phyloP scores from a whole-genome alignment of 1,140 invertebrate genomes.

The Neuroterus valhalla region DNA sequence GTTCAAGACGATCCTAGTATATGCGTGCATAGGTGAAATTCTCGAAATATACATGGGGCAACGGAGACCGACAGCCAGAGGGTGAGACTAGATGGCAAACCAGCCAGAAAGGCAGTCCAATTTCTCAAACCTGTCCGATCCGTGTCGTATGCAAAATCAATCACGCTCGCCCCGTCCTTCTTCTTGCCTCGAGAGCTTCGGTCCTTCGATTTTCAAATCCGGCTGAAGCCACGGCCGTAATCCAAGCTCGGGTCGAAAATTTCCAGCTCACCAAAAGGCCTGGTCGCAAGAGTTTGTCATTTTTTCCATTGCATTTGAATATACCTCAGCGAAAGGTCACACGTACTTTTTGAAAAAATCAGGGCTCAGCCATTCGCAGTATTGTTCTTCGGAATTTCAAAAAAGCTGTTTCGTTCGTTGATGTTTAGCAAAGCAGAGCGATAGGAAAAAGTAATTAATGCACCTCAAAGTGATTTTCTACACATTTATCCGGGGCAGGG shows the following conservation, averaged over 20 bases:
- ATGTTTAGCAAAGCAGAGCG: background rate
- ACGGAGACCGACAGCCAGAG: constrained; percentile 44
- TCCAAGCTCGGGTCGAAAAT: constrained; percentile 54
- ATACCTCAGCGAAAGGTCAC: constrained; percentile 31
- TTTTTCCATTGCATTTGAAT: constrained; percentile 20
- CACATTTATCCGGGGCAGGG: background rate
- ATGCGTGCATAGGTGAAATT: constrained; percentile 34
- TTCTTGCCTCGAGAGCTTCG: constrained; percentile 47
- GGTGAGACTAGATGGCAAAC: constrained; percentile 48
- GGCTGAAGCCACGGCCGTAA: constrained; percentile 61
- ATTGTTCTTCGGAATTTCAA: background rate
- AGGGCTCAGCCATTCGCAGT: background rate
- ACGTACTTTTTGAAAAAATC: constrained; percentile 19
- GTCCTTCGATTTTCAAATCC: constrained; percentile 66
- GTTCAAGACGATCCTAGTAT: constrained; percentile 18
- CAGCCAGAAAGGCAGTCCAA: constrained; percentile 70
- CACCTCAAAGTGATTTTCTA: constrained; percentile 10
- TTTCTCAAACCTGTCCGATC: constrained; percentile 77
- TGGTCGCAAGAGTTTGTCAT: constrained; percentile 24
- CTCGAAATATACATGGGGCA: constrained; percentile 48
- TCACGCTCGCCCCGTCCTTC: constrained; percentile 60
- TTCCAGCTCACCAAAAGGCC: constrained; percentile 48
- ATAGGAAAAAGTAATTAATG: constrained; percentile 28
- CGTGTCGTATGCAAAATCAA: constrained; percentile 77
- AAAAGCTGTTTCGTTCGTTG: background rate